Evolutionary conservation across 2,113 vertebrate genomes (phyloP), one percentile per base, ranked within the genome.

Genomic region (Balaeniceps rex): DNA sequence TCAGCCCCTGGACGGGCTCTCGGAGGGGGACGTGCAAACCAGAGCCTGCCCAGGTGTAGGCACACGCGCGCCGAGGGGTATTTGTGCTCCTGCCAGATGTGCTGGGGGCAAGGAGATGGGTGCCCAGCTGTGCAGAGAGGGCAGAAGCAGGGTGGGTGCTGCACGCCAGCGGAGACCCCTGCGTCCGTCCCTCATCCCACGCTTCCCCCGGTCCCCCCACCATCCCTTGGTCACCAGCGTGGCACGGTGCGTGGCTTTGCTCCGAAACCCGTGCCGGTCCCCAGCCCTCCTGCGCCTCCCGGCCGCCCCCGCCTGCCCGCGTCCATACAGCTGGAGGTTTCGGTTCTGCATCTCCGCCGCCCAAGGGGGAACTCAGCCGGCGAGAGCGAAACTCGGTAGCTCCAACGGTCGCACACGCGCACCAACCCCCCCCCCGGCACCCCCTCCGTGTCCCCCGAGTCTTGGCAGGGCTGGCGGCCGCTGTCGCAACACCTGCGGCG

Each of bases 301-400:
- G 19, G 55, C 94, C 87, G 44, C 58, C 68, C 88, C 64, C 95
- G 54, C 92, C 49, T 52, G 24, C 94, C 87, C 58, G 63, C 95
- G 74, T 72, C 96, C 90, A 52, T 81, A 46, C 98, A 98, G 97
- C 98, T 98, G 98, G 77, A 94, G 97, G 97, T 98, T 98, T 98
- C 98, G 93, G 92, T 98, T 98, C 98, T 98, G 97, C 97, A 97
- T 98, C 97, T 82, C 77, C 19, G 36, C 83, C 68, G 57, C 95
- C 97, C 81, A 89, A 97, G 95, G 94, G 97, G 98, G 98, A 98
- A 98, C 98, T 98, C 85, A 92, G 87, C 93, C 81, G 65, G 94
- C 95, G 76, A 98, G 97, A 97, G 76, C 64, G 97, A 98, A 98
- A 98, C 97, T 97, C 3, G 16, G 90, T 36, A 88, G 96, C 94